Evolutionary conservation across 64 coral and sea anemone species (phyloP).

Genomic region (Stichodactyla mertensii): DNA sequence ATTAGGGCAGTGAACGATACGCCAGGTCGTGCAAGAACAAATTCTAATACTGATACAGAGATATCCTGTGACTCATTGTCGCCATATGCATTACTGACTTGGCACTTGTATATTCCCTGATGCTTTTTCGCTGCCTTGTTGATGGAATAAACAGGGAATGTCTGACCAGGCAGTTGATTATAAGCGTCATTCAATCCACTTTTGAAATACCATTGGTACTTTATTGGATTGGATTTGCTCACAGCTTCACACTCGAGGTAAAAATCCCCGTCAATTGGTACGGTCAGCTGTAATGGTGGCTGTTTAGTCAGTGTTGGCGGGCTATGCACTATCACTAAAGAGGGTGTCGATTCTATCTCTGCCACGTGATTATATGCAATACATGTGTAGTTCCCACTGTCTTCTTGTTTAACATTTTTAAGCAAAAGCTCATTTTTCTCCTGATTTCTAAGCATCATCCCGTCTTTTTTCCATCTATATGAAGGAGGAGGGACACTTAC

Average conservation of each 20-base stretch:
- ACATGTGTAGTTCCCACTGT: slow-evolving; percentile 51
- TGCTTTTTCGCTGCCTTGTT: background rate
- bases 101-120: slow-evolving; percentile 50
- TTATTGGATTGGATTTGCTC: background rate
- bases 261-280: slow-evolving; percentile 14
- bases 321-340: slow-evolving; percentile 23
- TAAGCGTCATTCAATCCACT: background rate
- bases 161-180: slow-evolving; percentile 7
- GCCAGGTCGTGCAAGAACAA: slow-evolving; percentile 24
- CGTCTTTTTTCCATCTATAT: slow-evolving; percentile 51
- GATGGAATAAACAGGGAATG: slow-evolving; percentile 15
- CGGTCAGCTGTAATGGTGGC: slow-evolving; percentile 9
- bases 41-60: slow-evolving; percentile 24
- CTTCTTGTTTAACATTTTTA: slow-evolving; percentile 3
- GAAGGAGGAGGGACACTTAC: slow-evolving; percentile 13
- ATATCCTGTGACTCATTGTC: slow-evolving; percentile 4
- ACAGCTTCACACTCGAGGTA: slow-evolving; percentile 1
- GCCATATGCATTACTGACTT: slow-evolving; percentile 42
- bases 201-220: slow-evolving; percentile 46
- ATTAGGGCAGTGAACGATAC: slow-evolving; percentile 12
- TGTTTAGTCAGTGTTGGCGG: slow-evolving; percentile 25
- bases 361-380: slow-evolving; percentile 44
- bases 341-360: slow-evolving; percentile 16
- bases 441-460: slow-evolving; percentile 4
- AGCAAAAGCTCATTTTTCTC: slow-evolving; percentile 11